A percentile compares a stretch with the other conserved stretches of the same genome.
Conservation (phyloP, 2,797 vertebrate genomes). For the Hipposideros larvatus region DNA sequence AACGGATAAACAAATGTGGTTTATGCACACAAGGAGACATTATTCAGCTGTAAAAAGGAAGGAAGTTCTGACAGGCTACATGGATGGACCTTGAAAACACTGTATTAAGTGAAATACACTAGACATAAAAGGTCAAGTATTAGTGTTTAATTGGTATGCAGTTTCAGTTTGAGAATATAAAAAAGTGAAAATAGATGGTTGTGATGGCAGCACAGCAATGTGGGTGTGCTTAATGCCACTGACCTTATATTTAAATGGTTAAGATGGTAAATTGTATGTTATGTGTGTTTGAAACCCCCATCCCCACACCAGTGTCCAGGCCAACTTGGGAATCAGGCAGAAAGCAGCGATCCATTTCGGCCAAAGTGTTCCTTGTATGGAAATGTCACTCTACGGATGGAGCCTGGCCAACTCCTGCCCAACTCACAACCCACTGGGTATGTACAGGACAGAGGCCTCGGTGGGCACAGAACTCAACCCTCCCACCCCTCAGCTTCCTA, state of each 20-base stretch:
- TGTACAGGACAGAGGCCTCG: not conserved
- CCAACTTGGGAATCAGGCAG: not conserved
- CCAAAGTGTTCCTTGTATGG: not conserved
- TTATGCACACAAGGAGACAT: not conserved
- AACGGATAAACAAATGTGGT: not conserved
- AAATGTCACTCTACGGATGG: not conserved
- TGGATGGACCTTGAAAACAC: not conserved
- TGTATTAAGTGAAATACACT: not conserved
- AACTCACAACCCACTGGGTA: too few relatives aligned
- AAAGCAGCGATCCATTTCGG: not conserved
- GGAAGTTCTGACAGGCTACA: not conserved
- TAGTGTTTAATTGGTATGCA: not conserved
- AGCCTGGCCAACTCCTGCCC: not conserved
- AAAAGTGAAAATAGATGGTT: not conserved
- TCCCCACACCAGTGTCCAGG: not conserved
- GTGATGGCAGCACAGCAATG: not conserved
- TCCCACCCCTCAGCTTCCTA: not conserved
- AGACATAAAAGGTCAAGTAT: not conserved
- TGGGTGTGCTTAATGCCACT: not conserved
- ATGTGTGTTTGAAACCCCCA: not conserved
- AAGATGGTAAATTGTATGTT: not conserved
- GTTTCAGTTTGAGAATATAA: not conserved
- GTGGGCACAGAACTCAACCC: not conserved
- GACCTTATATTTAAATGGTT: not conserved
- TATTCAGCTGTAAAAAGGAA: not conserved